Conservation (phyloP, 1,140 invertebrate genomes). For the Magallana angulata region DNA sequence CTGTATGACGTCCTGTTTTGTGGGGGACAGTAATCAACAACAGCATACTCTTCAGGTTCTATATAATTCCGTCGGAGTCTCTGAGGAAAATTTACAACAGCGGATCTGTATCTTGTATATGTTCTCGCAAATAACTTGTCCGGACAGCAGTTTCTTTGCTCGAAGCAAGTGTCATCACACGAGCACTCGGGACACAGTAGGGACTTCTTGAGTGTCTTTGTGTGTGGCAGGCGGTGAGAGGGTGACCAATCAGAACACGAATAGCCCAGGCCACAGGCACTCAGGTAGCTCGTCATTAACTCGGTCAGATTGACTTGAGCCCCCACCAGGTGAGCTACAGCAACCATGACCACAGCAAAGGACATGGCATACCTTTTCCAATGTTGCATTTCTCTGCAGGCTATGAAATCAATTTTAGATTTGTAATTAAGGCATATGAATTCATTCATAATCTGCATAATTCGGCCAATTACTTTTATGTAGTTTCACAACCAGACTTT, state of each 20-base stretch:
- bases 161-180: neutral
- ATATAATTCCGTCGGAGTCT: neutral
- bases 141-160: neutral
- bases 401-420: too few species aligned
- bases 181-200: neutral
- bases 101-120: neutral
- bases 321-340: neutral
- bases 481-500: too few species aligned
- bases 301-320: neutral
- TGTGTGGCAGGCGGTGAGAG: neutral
- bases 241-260: neutral
- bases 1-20: neutral
- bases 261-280: neutral
- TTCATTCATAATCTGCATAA: too few species aligned
- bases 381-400: too few species aligned
- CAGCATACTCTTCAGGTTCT: neutral
- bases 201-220: neutral
- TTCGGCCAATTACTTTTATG: too few species aligned
- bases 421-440: too few species aligned
- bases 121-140: neutral
- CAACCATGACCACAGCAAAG: neutral
- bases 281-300: neutral
- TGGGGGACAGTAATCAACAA: neutral
- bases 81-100: neutral
- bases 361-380: too few species aligned